Evolutionary conservation across 2,113 vertebrate species (phyloP).

Genomic region (Nibea albiflora): DNA sequence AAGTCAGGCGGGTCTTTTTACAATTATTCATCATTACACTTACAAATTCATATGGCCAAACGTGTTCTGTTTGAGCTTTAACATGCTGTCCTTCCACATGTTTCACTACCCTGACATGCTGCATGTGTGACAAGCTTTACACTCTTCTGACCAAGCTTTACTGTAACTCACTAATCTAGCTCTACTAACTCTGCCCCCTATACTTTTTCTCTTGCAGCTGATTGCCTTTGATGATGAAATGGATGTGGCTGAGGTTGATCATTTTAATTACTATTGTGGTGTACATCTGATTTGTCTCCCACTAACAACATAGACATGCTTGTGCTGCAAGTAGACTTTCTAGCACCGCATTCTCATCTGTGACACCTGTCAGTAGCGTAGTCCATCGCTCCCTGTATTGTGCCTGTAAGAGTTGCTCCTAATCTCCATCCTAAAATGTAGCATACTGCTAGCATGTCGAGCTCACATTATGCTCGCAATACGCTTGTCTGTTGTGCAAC

Average conservation of each 20-base stretch:
- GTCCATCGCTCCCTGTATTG: constrained; percentile 37
- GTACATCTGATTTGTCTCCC: constrained; percentile 53
- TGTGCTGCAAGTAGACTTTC: constrained; percentile 50
- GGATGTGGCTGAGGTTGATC: constrained; percentile 98
- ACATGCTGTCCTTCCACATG: not conserved
- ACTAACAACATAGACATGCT: constrained; percentile 61
- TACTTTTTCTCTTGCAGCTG: constrained; percentile 90
- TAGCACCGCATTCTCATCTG: constrained; percentile 52
- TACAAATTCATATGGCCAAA: not conserved
- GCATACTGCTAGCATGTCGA: constrained; percentile 28
- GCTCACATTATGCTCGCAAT: constrained; percentile 50
- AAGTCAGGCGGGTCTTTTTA: not conserved
- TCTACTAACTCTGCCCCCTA: constrained; percentile 81
- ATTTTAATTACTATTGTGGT: constrained; percentile 83
- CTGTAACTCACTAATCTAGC: constrained; percentile 44
- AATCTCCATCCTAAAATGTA: constrained; percentile 25
- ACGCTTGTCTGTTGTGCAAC: constrained; percentile 46
- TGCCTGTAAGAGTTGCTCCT: constrained; percentile 27
- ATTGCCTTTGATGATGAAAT: constrained; percentile 96
- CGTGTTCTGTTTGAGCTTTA: not conserved
- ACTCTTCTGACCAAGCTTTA: constrained; percentile 33
- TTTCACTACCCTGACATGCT: constrained; percentile 32
- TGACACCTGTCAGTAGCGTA: constrained; percentile 43
- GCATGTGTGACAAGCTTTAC: constrained; percentile 29
- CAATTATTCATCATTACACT: not conserved